These are phyloP conservation scores for Dendroctonus ponderosae DNA, from an alignment of 1,140 invertebrate species.

Conservation along the genomic window DNA sequence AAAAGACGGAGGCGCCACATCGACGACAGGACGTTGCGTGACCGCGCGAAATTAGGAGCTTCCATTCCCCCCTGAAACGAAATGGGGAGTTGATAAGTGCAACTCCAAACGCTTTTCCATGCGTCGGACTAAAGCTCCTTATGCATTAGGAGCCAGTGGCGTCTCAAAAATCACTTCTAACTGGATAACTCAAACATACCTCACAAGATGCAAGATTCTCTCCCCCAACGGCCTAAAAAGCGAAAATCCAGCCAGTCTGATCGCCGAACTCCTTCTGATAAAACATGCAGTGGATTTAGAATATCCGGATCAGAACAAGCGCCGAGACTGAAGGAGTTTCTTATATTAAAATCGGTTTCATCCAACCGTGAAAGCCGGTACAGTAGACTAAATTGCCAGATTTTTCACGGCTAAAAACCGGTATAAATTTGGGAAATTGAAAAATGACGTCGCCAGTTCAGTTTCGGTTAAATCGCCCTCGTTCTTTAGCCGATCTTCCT, in stretches of 20 bases:
- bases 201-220: too few relatives aligned
- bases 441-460: background rate
- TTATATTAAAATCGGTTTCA: constrained; percentile 17
- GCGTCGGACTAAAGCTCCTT: background rate
- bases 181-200: too few relatives aligned
- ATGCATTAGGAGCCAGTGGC: background rate
- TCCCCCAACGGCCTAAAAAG: too few relatives aligned
- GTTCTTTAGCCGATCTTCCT: too few relatives aligned
- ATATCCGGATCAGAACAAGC: background rate
- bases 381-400: constrained; percentile 7
- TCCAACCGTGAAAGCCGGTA: background rate
- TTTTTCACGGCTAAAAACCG: constrained; percentile 12
- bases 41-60: constrained; percentile 31
- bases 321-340: background rate
- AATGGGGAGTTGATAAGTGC: constrained; percentile 26
- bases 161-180: too few relatives aligned
- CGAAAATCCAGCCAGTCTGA: too few relatives aligned
- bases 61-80: constrained; percentile 10
- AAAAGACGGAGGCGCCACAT: constrained; percentile 10
- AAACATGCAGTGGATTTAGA: too few relatives aligned
- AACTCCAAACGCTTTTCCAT: constrained; percentile 7
- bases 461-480: constrained; percentile 5
- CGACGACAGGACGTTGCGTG: constrained; percentile 29
- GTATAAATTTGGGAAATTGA: constrained; percentile 19
- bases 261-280: too few relatives aligned